Conservation (phyloP, 2,888 invertebrate species). For the Sarcophaga rosellei region DNA sequence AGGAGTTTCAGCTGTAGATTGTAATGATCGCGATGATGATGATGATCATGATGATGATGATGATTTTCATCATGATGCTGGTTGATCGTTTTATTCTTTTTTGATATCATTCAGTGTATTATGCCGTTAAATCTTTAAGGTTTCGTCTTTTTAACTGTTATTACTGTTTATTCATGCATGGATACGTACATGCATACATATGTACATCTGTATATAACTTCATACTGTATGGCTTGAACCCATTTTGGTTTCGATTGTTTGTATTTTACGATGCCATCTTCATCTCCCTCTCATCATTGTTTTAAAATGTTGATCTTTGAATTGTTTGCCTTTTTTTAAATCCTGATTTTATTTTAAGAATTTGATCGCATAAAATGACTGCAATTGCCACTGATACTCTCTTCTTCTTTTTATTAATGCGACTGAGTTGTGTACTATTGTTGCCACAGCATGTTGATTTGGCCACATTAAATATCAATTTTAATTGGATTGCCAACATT, state of each 20-base stretch:
- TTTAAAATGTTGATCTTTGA: slow-evolving; percentile 44
- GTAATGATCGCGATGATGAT: slow-evolving; percentile 30
- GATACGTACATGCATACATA: not conserved
- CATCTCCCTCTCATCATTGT: slow-evolving; percentile 23
- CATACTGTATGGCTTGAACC: not conserved
- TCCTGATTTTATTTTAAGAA: slow-evolving; percentile 25
- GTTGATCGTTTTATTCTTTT: not conserved
- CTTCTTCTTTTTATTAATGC: not conserved
- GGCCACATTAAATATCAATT: slow-evolving; percentile 54
- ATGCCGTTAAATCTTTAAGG: slow-evolving; percentile 60
- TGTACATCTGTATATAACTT: slow-evolving; percentile 10
- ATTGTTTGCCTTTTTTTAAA: slow-evolving; percentile 49
- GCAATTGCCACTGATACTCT: slow-evolving; percentile 47
- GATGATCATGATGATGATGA: slow-evolving; percentile 14
- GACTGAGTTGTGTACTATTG: not conserved
- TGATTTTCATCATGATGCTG: slow-evolving; percentile 23
- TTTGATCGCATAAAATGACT: slow-evolving; percentile 32
- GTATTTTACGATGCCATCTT: slow-evolving; percentile 20
- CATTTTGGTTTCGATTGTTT: slow-evolving; percentile 27
- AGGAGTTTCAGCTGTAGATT: slow-evolving; percentile 18
- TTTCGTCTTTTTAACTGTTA: slow-evolving; percentile 16
- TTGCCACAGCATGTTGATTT: slow-evolving; percentile 33
- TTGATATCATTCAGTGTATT: slow-evolving; percentile 18
- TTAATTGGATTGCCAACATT: slow-evolving; percentile 60
- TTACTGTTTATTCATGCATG: not conserved